Evolutionary conservation across 2,113 vertebrate genomes (phyloP), one percentile per base, ranked within the genome.

Genomic region (Budorcas taxicolor): DNA sequence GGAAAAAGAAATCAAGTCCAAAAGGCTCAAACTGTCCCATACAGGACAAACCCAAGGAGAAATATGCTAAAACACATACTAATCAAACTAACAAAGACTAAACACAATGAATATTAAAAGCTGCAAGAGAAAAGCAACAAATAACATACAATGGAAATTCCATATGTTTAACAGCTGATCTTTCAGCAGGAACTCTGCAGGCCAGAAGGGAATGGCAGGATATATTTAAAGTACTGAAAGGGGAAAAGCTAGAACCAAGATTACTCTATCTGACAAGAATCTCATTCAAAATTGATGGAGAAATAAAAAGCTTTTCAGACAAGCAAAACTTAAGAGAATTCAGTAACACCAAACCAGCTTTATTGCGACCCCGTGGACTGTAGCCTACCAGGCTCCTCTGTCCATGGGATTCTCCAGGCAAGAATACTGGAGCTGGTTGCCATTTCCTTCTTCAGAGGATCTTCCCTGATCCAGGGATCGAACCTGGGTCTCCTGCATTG

Each of bases 401-500:
- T 55, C 53, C 53, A 23, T 23, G 53, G 53, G 53, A 21, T 55
- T 55, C 53, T 55, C 19, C 19, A 55, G 53, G 53, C 53, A 55
- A 55, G 21, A 57, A 57, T 57, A 57, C 55, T 57, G 55, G 55
- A 57, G 55, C 0, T 3, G 55, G 21, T 57, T 57, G 55, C 55
- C 8, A 57, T 57, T 23, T 57, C 55, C 21, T 23, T 57, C 55
- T 57, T 23, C 19, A 55, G 7, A 21, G 53, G 53, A 23, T 55
- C 53, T 55, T 57, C 55, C 55, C 3, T 45, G 8, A 57, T 23
- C 55, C 55, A 57, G 55, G 55, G 55, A 57, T 57, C 7, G 3
- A 57, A 57, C 8, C 3, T 0, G 3, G 8, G 55, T 57, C 55
- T 23, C 55, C 53, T 0, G 1, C 55, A 23, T 23, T 57, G 55